Conservation (phyloP, 2,888 invertebrate genomes). For the Mongoloraphidia duomilia region DNA sequence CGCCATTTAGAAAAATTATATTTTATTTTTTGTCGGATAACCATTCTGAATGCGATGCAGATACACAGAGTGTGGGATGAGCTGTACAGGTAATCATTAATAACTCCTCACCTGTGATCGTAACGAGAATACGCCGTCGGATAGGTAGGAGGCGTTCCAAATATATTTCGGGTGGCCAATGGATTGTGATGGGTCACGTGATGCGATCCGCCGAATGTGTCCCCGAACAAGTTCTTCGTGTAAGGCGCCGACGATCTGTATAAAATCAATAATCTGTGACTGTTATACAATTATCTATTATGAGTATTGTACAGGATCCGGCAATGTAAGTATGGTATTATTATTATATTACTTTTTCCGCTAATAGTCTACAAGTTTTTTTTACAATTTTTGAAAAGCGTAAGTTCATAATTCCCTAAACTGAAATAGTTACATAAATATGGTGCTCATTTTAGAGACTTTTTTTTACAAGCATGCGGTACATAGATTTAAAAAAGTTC, state of each 20-base stretch:
- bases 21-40: too few relatives aligned
- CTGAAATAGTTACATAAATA: too few relatives aligned
- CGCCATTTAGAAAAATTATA: too few relatives aligned
- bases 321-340: not conserved
- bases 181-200: constrained; percentile 34
- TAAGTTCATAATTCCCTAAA: too few relatives aligned
- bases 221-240: constrained; percentile 43
- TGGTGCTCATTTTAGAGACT: too few relatives aligned
- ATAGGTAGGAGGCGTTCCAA: constrained; percentile 44
- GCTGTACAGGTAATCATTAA: not conserved
- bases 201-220: constrained; percentile 34
- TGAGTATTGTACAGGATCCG: not conserved
- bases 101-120: constrained; percentile 36
- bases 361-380: too few relatives aligned
- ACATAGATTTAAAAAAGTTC: too few relatives aligned
- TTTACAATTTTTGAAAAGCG: too few relatives aligned
- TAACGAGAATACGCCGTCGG: constrained; percentile 45
- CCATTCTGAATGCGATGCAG: too few relatives aligned
- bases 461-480: too few relatives aligned
- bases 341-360: too few relatives aligned
- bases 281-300: constrained; percentile 2
- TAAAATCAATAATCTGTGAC: not conserved
- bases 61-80: not conserved
- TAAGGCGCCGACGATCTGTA: constrained; percentile 36
- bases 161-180: constrained; percentile 44